Conservation (phyloP, 1,140 invertebrate species). For the Ooceraea biroi region DNA sequence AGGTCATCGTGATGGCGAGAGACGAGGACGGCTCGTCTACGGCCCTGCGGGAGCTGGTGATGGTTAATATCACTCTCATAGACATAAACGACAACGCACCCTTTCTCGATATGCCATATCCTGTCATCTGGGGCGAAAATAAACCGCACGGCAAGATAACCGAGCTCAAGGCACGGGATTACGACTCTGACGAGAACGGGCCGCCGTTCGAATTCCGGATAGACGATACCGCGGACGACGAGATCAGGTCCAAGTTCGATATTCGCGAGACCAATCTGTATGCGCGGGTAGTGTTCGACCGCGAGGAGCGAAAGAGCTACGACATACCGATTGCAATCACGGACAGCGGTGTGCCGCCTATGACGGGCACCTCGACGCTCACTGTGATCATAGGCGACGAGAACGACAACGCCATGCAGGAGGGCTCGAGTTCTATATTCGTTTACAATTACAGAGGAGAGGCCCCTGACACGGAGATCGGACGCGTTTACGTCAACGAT, state of each 20-base stretch:
- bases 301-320: conserved; percentile 95
- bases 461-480: conserved; percentile 92
- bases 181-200: conserved; percentile 92
- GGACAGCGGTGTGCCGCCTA: conserved; percentile 91
- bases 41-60: conserved; percentile 88
- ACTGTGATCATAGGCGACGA: conserved; percentile 95
- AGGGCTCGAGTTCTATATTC: conserved; percentile 94
- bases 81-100: conserved; percentile 97
- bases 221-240: conserved; percentile 88
- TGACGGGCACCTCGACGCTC: conserved; percentile 92
- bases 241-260: conserved; percentile 91
- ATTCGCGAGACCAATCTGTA: conserved; percentile 88
- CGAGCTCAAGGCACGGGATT: conserved; percentile 91
- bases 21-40: conserved; percentile 91
- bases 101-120: conserved; percentile 91
- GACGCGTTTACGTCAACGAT: conserved; percentile 96
- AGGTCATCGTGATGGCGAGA: conserved; percentile 93
- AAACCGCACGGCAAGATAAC: conserved; percentile 90
- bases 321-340: conserved; percentile 94
- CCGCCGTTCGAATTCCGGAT: conserved; percentile 92
- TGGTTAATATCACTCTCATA: conserved; percentile 91
- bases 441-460: conserved; percentile 96
- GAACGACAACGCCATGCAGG: conserved; percentile 95
- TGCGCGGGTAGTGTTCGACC: conserved; percentile 92
- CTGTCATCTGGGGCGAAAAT: conserved; percentile 94